Evolutionary conservation across 2,113 vertebrate genomes (phyloP).

Genomic region (Anolis sagrei): DNA sequence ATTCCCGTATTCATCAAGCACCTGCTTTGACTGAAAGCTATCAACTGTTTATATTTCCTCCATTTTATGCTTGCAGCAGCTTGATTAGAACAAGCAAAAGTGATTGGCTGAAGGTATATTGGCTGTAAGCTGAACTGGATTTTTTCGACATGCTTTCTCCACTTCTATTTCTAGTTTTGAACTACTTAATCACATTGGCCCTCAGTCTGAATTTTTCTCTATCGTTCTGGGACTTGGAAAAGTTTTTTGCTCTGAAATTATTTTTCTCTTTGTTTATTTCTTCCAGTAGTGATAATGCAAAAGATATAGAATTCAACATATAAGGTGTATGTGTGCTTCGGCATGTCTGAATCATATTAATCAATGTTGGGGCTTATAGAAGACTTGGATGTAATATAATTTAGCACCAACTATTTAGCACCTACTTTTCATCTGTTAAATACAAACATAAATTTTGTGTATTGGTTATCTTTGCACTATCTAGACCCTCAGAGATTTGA

Average conservation of each 20-base stretch:
- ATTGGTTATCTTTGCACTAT: no score
- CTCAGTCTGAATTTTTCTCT: not conserved
- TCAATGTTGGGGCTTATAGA: no score
- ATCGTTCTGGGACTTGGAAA: not conserved
- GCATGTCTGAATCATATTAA: no score
- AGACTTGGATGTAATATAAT: no score
- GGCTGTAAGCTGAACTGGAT: not conserved
- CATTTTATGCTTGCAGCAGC: not conserved
- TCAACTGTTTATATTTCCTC: not conserved
- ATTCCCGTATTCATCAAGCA: not conserved
- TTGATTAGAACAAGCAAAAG: not conserved
- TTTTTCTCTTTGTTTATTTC: not conserved
- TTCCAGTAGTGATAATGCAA: not conserved
- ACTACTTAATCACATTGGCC: not conserved
- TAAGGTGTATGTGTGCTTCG: no score
- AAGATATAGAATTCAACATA: not conserved
- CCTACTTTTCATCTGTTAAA: no score
- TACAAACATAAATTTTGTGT: no score
- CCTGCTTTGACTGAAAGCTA: not conserved
- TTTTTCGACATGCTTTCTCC: not conserved
- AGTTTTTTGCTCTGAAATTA: not conserved
- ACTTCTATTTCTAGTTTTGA: not conserved
- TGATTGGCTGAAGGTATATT: not conserved
- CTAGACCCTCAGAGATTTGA: not conserved
- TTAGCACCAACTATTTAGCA: no score